Conservation (phyloP, 2,113 vertebrate species). For the Chaetodon trifascialis region DNA sequence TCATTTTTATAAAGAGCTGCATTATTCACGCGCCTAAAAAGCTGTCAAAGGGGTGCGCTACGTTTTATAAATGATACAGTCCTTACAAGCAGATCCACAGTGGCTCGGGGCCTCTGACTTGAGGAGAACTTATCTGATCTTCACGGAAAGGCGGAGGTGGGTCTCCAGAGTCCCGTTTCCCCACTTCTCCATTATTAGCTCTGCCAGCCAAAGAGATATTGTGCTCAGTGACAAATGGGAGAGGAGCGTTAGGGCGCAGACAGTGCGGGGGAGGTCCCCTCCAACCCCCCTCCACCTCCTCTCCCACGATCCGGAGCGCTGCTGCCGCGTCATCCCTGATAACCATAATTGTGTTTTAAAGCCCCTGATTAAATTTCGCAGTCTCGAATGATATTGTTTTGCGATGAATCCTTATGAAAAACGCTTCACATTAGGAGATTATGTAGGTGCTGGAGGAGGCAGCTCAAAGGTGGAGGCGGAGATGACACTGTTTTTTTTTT, state of each 20-base stretch:
- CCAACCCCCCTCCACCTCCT: not conserved
- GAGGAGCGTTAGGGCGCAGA: slow-evolving; percentile 61
- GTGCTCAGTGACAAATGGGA: slow-evolving; percentile 79
- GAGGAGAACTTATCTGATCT: slow-evolving; percentile 76
- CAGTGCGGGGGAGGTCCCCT: slow-evolving; percentile 72
- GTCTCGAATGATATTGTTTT: slow-evolving; percentile 84
- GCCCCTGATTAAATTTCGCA: slow-evolving; percentile 83
- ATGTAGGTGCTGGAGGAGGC: slow-evolving; percentile 50
- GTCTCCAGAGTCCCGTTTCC: slow-evolving; percentile 75
- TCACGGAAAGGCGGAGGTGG: slow-evolving; percentile 67
- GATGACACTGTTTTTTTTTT: slow-evolving; percentile 25
- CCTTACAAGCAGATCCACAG: slow-evolving; percentile 50
- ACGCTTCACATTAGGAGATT: slow-evolving; percentile 72
- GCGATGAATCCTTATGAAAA: slow-evolving; percentile 84
- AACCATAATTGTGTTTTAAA: slow-evolving; percentile 84
- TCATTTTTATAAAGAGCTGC: slow-evolving; percentile 49
- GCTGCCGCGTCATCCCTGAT: slow-evolving; percentile 70
- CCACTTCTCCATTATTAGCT: slow-evolving; percentile 78
- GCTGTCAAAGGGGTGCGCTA: slow-evolving; percentile 34
- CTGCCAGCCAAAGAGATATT: slow-evolving; percentile 82
- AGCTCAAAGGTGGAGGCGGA: slow-evolving; percentile 46
- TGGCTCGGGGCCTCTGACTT: slow-evolving; percentile 47
- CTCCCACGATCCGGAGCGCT: not conserved
- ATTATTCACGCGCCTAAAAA: slow-evolving; percentile 72
- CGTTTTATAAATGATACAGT: slow-evolving; percentile 69